Percentiles rank a stretch among this genome's conserved stretches.
Conservation (phyloP, 2,797 vertebrate species). For the Sebastiscus tertius region DNA sequence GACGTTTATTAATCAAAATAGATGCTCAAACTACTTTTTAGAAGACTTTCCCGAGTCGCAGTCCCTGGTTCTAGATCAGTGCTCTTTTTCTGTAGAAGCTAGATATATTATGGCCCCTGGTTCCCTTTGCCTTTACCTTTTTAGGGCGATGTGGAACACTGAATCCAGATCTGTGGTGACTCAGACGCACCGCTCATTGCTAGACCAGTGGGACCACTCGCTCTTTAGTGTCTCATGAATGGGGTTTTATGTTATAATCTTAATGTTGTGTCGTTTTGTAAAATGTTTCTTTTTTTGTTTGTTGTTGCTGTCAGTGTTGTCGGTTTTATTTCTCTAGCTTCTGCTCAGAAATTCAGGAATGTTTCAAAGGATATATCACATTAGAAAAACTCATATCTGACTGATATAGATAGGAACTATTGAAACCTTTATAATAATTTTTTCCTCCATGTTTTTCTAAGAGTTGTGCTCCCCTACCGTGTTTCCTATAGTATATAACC, state of each 20-base stretch:
- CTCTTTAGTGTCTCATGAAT: conserved; percentile 37
- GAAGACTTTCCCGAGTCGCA: conserved; percentile 3
- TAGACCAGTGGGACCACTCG: conserved; percentile 29
- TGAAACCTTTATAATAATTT: conserved; percentile 20
- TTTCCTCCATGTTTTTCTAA: conserved; percentile 30
- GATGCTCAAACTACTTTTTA: background rate
- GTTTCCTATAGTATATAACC: conserved; percentile 22
- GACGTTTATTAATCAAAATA: background rate
- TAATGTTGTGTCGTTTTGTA: conserved; percentile 30
- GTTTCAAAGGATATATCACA: conserved; percentile 37
- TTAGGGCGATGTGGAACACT: conserved; percentile 1
- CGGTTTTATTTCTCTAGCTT: conserved; percentile 16
- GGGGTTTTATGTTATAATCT: conserved; percentile 38
- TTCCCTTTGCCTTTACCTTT: conserved; percentile 7
- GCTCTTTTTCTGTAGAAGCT: conserved; percentile 7
- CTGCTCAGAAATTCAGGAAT: conserved; percentile 50
- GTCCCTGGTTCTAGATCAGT: conserved; percentile 12
- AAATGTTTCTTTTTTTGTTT: background rate
- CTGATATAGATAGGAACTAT: conserved; percentile 13
- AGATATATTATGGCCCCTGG: background rate
- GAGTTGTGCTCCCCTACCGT: conserved; percentile 15
- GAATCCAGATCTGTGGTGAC: conserved; percentile 15
- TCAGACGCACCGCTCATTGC: conserved; percentile 6
- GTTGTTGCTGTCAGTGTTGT: conserved; percentile 18
- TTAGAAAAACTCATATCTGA: conserved; percentile 43